phyloP scores from a whole-genome alignment of 2,797 vertebrate species.

The Intellagama lesueurii region DNA sequence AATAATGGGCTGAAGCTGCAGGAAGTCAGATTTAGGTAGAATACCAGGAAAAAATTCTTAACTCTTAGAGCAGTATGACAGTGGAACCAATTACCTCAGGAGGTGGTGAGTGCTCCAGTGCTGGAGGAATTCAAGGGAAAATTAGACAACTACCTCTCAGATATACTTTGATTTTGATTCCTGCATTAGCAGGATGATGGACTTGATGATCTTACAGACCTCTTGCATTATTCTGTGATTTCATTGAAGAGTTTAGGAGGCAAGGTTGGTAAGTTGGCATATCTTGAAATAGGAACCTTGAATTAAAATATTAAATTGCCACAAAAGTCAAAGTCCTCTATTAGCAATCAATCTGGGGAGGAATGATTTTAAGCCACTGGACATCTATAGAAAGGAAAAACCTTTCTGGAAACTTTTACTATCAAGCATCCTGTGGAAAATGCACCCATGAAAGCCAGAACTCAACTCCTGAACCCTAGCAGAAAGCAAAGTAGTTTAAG shows the following conservation, averaged over 20 bases:
- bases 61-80: too few species aligned
- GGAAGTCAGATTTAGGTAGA: too few species aligned
- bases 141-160: too few species aligned
- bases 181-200: too few species aligned
- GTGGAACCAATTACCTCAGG: too few species aligned
- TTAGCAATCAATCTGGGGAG: not conserved
- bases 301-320: not conserved
- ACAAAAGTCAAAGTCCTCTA: not conserved
- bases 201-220: too few species aligned
- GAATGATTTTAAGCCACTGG: not conserved
- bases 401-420: not conserved
- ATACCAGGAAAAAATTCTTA: too few species aligned
- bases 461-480: not conserved
- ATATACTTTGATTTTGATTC: too few species aligned
- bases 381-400: not conserved
- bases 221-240: too few species aligned
- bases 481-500: not conserved
- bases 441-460: not conserved
- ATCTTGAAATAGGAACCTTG: not conserved
- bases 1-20: too few species aligned
- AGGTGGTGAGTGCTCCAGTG: too few species aligned
- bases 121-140: too few species aligned
- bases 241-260: not conserved
- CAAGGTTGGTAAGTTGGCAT: not conserved
- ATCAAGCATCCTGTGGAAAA: not conserved